Conservation (phyloP, 2,113 vertebrate species). For the Sylvietta virens region DNA sequence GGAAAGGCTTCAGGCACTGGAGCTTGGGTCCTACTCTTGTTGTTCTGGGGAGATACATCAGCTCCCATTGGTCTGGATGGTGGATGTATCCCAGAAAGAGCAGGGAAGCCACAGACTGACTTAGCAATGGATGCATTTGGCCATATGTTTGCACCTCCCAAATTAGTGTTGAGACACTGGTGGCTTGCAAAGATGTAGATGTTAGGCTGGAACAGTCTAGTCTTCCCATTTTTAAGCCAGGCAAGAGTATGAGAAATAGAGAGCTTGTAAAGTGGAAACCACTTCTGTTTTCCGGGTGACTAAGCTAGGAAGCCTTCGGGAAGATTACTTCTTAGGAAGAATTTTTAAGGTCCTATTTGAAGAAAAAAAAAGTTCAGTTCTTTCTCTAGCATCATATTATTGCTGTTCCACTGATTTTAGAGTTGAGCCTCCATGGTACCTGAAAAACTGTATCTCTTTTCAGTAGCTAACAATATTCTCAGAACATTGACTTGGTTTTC, state of each 20-base stretch:
- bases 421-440: neutral
- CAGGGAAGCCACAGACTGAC: neutral
- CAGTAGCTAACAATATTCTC: neutral
- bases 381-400: neutral
- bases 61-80: neutral
- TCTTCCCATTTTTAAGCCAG: neutral
- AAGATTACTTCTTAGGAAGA: neutral
- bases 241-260: neutral
- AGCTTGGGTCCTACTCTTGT: neutral
- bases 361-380: neutral
- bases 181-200: neutral
- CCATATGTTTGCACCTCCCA: neutral
- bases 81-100: neutral
- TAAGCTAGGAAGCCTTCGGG: neutral
- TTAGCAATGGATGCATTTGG: neutral
- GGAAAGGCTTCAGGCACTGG: neutral
- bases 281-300: neutral
- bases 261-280: neutral
- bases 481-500: neutral
- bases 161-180: neutral
- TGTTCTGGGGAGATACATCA: neutral
- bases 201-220: neutral
- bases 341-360: neutral
- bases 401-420: neutral
- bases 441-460: neutral